Percentiles rank a stretch among this genome's conserved stretches.
These are phyloP conservation scores for Ceratoteleas bidentatus DNA, from an alignment of 1,140 invertebrate species.

Conservation along the genomic window DNA sequence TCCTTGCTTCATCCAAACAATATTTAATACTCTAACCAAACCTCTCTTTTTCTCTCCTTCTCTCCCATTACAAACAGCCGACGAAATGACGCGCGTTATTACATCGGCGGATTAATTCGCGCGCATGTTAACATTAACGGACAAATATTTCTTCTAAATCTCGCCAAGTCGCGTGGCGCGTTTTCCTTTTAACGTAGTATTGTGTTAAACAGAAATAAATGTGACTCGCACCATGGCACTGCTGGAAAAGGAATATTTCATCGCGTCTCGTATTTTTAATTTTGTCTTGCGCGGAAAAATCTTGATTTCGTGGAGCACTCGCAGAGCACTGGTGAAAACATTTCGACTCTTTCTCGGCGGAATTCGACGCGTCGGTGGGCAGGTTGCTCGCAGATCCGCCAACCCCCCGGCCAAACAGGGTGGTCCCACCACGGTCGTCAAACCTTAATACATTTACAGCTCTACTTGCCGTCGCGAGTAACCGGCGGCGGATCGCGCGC, in stretches of 20 bases:
- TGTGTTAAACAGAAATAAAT: constrained; percentile 55
- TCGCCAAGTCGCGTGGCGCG: constrained; percentile 14
- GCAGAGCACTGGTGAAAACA: constrained; percentile 34
- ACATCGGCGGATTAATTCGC: constrained; percentile 11
- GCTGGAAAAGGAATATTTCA: constrained; percentile 55
- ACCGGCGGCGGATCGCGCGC: constrained; percentile 74
- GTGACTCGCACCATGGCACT: constrained; percentile 32
- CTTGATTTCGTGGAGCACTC: constrained; percentile 41
- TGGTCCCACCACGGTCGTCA: constrained; percentile 79
- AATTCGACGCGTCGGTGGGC: constrained; percentile 62
- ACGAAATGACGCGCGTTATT: constrained; percentile 12
- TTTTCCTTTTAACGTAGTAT: constrained; percentile 42
- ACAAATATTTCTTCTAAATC: constrained; percentile 42
- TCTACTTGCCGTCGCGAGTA: constrained; percentile 71
- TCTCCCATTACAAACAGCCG: no score
- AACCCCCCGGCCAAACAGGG: constrained; percentile 66
- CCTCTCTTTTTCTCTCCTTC: no score
- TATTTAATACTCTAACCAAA: no score
- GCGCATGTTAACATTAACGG: constrained; percentile 28
- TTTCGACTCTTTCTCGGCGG: constrained; percentile 40
- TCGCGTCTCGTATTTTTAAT: constrained; percentile 59
- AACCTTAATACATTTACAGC: constrained; percentile 82
- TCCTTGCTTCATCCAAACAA: background rate
- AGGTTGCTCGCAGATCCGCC: constrained; percentile 38
- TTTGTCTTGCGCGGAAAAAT: constrained; percentile 59